Conservation (phyloP, 2,888 invertebrate genomes). For the Leptinotarsa haldemani region DNA sequence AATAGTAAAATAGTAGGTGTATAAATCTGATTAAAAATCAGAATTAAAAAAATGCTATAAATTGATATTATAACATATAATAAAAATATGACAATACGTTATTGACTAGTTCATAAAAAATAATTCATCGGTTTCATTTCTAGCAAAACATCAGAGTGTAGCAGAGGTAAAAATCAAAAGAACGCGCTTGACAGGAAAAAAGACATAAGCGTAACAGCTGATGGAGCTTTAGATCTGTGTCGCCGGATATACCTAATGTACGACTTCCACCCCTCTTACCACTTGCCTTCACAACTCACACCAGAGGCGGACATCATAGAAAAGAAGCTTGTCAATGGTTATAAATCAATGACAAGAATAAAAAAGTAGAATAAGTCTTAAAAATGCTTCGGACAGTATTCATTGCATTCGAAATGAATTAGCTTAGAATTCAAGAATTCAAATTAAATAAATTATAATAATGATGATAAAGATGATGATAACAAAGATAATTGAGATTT, state of each 20-base stretch:
- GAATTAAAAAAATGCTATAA: no score
- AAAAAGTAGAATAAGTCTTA: not conserved
- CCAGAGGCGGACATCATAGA: constrained; percentile 29
- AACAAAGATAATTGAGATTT: no score
- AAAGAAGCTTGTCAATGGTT: not conserved
- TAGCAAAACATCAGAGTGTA: not conserved
- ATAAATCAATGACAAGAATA: constrained; percentile 4
- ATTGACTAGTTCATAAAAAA: no score
- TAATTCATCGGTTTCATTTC: not conserved
- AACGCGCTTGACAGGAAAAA: constrained; percentile 26
- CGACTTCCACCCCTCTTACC: constrained; percentile 54
- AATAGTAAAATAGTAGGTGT: no score
- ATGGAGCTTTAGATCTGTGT: constrained; percentile 27
- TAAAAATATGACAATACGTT: no score
- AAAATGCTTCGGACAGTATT: no score
- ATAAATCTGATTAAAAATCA: no score
- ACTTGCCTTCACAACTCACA: constrained; percentile 44
- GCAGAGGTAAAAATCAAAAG: constrained; percentile 7
- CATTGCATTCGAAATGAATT: no score
- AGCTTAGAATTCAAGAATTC: no score
- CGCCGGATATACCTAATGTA: constrained; percentile 49
- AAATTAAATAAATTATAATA: no score
- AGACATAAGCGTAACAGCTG: constrained; percentile 36
- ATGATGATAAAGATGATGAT: no score
- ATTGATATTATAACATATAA: no score